Evolutionary conservation across 2,797 vertebrate genomes (phyloP).

Genomic region (Lithobates pipiens): DNA sequence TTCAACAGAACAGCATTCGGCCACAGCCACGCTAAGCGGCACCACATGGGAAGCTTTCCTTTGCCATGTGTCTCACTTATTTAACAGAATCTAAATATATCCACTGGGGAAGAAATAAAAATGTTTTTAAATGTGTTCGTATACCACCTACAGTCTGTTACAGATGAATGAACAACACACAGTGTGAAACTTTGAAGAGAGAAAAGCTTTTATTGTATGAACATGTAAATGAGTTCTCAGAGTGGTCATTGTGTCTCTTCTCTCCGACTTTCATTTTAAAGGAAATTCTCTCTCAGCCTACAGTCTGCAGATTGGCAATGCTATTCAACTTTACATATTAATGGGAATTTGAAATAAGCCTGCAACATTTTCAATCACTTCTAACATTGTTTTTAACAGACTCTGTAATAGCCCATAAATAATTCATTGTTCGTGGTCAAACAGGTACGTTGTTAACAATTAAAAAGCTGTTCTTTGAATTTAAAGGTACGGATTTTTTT

Average conservation of each 20-base stretch:
- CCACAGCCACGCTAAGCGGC: too few relatives aligned
- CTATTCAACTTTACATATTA: constrained; percentile 33
- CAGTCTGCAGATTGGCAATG: neutral
- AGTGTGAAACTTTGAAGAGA: constrained; percentile 29
- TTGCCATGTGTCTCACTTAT: neutral
- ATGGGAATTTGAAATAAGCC: constrained; percentile 27
- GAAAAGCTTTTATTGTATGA: constrained; percentile 27
- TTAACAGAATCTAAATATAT: neutral
- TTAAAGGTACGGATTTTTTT: too few relatives aligned
- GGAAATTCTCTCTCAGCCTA: neutral
- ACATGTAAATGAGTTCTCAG: constrained; percentile 44
- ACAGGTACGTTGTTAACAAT: neutral
- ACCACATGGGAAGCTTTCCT: neutral
- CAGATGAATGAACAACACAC: constrained; percentile 38
- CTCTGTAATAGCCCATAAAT: constrained; percentile 17
- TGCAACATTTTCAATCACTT: constrained; percentile 15
- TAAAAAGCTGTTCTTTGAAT: neutral
- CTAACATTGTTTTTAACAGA: constrained; percentile 5
- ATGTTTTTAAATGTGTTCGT: constrained; percentile 15
- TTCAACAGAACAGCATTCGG: too few relatives aligned
- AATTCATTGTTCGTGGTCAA: neutral
- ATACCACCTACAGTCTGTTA: constrained; percentile 37
- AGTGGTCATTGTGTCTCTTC: constrained; percentile 35
- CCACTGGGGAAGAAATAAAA: neutral
- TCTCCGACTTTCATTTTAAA: constrained; percentile 18